phyloP scores from a whole-genome alignment of 2,888 invertebrate genomes.

The Tricholauxania praeusta region DNA sequence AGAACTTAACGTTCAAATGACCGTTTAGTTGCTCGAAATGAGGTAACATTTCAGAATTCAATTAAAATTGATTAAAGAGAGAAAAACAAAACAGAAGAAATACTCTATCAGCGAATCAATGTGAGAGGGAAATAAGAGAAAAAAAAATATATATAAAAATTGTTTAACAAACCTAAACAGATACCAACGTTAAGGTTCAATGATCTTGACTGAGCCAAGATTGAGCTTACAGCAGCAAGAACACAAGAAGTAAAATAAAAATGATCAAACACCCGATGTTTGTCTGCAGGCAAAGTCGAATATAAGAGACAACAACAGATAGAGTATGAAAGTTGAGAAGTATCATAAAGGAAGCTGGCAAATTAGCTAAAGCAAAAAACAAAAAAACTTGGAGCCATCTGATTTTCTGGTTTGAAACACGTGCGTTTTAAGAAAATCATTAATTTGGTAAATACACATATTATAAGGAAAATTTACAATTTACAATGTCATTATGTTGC shows the following conservation, averaged over 20 bases:
- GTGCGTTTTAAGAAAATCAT: neutral
- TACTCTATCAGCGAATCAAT: neutral
- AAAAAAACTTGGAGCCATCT: slow-evolving; percentile 7
- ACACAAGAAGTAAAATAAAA: slow-evolving; percentile 21
- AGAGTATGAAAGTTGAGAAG: neutral
- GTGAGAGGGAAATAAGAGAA: slow-evolving; percentile 21
- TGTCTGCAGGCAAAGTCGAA: neutral
- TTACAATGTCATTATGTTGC: too few species aligned
- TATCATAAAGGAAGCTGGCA: slow-evolving; percentile 21
- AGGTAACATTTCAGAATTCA: neutral
- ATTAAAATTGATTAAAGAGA: slow-evolving; percentile 7
- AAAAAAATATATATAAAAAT: slow-evolving; percentile 21
- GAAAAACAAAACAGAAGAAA: neutral
- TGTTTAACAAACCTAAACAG: slow-evolving; percentile 23
- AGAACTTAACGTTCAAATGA: too few species aligned
- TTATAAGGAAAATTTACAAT: too few species aligned
- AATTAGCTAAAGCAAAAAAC: slow-evolving; percentile 16
- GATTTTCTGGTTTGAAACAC: slow-evolving; percentile 3
- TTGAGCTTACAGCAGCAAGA: slow-evolving; percentile 6
- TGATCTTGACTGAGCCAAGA: slow-evolving; percentile 23
- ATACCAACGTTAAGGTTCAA: slow-evolving; percentile 43
- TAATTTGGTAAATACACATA: too few species aligned
- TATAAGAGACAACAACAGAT: too few species aligned
- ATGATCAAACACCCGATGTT: neutral
- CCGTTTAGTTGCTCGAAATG: too few species aligned